Evolutionary conservation across 2,797 vertebrate species (phyloP).

Genomic region (Hirundo rustica): DNA sequence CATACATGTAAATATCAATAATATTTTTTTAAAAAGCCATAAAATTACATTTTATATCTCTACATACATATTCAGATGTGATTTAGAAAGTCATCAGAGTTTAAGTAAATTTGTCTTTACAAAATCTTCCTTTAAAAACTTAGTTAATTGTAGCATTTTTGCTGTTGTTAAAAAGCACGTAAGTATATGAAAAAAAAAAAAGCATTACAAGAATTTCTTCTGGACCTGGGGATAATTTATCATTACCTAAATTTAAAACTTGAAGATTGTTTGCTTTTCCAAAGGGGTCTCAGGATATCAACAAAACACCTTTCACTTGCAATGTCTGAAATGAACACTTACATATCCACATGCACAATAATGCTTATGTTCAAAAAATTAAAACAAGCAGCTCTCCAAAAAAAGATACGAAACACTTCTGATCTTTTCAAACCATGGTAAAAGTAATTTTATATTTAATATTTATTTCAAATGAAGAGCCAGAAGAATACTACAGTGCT

Average conservation of each 20-base stretch:
- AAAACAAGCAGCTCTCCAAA: conserved; percentile 68
- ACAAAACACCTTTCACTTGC: background rate
- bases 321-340: conserved; percentile 60
- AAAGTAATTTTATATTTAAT: conserved; percentile 13
- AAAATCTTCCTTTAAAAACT: background rate
- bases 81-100: background rate
- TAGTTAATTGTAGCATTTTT: background rate
- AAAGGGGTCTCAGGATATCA: background rate
- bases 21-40: background rate
- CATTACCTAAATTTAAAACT: background rate
- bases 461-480: background rate
- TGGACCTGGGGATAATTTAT: background rate
- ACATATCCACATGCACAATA: conserved; percentile 73
- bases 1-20: background rate
- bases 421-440: conserved; percentile 76
- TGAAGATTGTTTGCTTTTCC: background rate
- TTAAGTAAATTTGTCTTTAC: background rate
- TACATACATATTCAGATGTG: background rate
- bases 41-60: background rate
- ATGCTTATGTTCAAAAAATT: conserved; percentile 56
- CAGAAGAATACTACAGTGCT: background rate
- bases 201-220: background rate
- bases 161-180: background rate
- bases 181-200: background rate
- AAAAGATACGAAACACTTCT: conserved; percentile 68